A percentile compares a stretch with the other conserved stretches of the same genome.
Conservation (phyloP, 2,888 invertebrate genomes). For the Seira ritae region DNA sequence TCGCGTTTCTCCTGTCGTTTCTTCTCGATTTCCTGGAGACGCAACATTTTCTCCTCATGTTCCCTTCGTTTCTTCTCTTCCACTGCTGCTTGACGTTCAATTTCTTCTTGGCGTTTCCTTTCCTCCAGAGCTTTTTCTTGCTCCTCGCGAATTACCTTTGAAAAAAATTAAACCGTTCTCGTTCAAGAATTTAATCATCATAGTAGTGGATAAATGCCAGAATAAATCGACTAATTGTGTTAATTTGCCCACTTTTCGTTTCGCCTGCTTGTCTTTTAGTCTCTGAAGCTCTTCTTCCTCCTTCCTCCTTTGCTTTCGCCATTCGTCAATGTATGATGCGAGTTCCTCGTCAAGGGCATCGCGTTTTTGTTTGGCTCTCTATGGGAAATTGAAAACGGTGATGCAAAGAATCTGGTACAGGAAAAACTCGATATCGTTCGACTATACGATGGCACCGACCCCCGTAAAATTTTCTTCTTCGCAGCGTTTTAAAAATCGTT, state of each 20-base stretch:
- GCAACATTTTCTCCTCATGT: slow-evolving; percentile 94
- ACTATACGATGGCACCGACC: no score
- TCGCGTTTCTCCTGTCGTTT: slow-evolving; percentile 81
- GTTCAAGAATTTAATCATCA: no score
- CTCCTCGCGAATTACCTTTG: slow-evolving; percentile 83
- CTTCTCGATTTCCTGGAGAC: slow-evolving; percentile 96
- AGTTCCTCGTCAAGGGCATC: slow-evolving; percentile 58
- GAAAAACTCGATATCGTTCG: no score
- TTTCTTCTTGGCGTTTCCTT: slow-evolving; percentile 96
- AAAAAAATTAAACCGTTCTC: slow-evolving; percentile 81
- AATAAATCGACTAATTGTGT: not conserved
- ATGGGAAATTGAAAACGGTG: no score
- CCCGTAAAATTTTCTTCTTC: no score
- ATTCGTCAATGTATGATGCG: slow-evolving; percentile 67
- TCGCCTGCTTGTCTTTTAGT: slow-evolving; percentile 62
- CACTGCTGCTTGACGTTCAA: slow-evolving; percentile 92
- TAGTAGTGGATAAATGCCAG: not conserved
- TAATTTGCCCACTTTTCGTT: slow-evolving; percentile 51
- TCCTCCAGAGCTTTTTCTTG: slow-evolving; percentile 97
- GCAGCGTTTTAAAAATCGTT: no score
- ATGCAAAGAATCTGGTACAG: no score
- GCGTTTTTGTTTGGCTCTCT: no score
- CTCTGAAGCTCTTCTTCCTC: slow-evolving; percentile 64
- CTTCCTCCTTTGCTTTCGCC: slow-evolving; percentile 65
- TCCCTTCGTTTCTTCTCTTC: slow-evolving; percentile 97